Evolutionary conservation across 2,797 vertebrate species (phyloP).

Genomic region (Siniperca obscura): DNA sequence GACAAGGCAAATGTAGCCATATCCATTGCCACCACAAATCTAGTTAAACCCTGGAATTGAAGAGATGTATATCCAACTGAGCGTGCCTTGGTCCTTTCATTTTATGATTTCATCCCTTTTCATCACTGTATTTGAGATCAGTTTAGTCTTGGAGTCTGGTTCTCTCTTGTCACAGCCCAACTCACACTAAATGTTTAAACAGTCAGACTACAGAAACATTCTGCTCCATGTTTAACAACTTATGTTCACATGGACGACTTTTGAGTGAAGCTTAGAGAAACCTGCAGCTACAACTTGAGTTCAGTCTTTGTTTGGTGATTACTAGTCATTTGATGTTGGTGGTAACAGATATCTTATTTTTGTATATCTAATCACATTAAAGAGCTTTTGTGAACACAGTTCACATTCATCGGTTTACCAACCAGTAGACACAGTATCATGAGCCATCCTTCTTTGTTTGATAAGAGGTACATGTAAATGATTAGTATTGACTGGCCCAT

Average conservation of each 20-base stretch:
- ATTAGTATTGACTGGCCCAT: neutral
- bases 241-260: neutral
- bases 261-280: neutral
- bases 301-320: neutral
- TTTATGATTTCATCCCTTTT: conserved; percentile 11
- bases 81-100: neutral
- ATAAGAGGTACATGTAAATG: neutral
- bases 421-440: neutral
- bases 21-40: neutral
- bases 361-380: neutral
- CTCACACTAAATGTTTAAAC: neutral
- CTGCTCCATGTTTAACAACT: neutral
- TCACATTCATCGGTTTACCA: neutral
- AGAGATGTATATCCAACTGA: neutral
- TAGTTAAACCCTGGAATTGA: neutral
- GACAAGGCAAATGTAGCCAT: neutral
- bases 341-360: neutral
- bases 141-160: neutral
- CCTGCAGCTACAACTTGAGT: no score
- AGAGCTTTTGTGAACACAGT: neutral
- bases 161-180: neutral
- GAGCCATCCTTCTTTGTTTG: neutral
- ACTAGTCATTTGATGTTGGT: neutral
- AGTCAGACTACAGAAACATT: neutral
- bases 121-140: neutral